A percentile compares a stretch with the other conserved stretches of the same genome.
phyloP scores from a whole-genome alignment of 2,888 invertebrate species.

The Andrena camellia region DNA sequence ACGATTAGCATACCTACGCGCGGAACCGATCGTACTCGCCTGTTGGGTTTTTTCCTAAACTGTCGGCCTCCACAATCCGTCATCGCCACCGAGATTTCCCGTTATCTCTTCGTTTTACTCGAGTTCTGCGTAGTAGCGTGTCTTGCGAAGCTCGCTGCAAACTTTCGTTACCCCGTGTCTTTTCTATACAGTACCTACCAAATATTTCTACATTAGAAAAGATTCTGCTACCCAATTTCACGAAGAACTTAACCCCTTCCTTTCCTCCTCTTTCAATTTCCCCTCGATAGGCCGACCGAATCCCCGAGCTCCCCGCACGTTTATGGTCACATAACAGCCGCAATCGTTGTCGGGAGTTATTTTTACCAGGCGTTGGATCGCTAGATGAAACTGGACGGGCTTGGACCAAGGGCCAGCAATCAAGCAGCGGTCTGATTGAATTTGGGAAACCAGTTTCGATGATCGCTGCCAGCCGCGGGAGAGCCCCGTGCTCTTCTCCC shows the following conservation, averaged over 20 bases:
- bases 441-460: not conserved
- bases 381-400: not conserved
- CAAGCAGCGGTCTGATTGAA: not conserved
- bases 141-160: not conserved
- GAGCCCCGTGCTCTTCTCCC: not conserved
- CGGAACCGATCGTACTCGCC: constrained; percentile 30
- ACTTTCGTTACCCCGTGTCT: not conserved
- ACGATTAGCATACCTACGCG: constrained; percentile 64
- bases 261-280: no score
- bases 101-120: constrained; percentile 36
- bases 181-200: no score
- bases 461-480: not conserved
- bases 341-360: not conserved
- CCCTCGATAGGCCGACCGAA: no score
- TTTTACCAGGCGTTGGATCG: not conserved
- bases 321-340: no score
- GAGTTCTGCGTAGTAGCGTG: constrained; percentile 12
- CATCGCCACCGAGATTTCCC: constrained; percentile 44
- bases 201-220: no score
- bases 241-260: no score
- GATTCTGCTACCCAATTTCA: no score
- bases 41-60: constrained; percentile 30
- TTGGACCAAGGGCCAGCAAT: not conserved
- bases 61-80: not conserved
- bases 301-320: no score